Base-by-base conservation (phyloP, 2,113 vertebrate genomes). In the Bufo gargarizans region DNA sequence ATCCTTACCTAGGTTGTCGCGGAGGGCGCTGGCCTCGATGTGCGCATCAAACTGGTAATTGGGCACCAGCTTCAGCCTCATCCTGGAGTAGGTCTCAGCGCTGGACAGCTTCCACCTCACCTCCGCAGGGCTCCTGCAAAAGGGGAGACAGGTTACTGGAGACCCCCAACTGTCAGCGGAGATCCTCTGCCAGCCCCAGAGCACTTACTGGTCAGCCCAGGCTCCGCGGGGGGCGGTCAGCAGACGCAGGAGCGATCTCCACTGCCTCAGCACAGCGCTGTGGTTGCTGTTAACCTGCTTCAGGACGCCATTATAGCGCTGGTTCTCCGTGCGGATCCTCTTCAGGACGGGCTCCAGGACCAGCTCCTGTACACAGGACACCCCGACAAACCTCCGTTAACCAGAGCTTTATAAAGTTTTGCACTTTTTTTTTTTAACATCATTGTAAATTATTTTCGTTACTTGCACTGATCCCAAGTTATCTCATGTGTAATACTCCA, bases 61-160 rank as follows among this genome's bases (percentile, higher is more conserved):
- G 89, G 97, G 98, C n/a, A 99, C 97, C 80, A 99, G 94, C 91
- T 99, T 99, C 81, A 99, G 93, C 47, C 98, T 95, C 98, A 99
- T 99, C 71, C 98, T 94, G 0, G 98, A 99, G 90, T 99, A 99
- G 0, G 98, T 99, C 93, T 99, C 98, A 0, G 96, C 97, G 0
- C 90, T 96, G 0, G 98, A 99, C 79, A 99, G 88, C 89, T 97
- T 99, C 96, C 96, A 97, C 79, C 91, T 96, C 12, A 96, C 94
- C 85, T 95, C 91, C 0, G 95, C 92, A 0, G 96, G 95, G 90
- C 95, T 92, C 90, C 98, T 97, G 90, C 0, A 85, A 85, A 22
- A 81, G 2, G 78, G 56, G 16, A 22, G 45, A 45, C 1, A 12
- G 45, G 59, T 59, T 22, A 78, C 9, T 14, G 33, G 61, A 65